A percentile compares a stretch with the other conserved stretches of the same genome.
These are phyloP conservation scores for Hydraecia micacea DNA, from an alignment of 2,888 invertebrate genomes.

Conservation along the genomic window DNA sequence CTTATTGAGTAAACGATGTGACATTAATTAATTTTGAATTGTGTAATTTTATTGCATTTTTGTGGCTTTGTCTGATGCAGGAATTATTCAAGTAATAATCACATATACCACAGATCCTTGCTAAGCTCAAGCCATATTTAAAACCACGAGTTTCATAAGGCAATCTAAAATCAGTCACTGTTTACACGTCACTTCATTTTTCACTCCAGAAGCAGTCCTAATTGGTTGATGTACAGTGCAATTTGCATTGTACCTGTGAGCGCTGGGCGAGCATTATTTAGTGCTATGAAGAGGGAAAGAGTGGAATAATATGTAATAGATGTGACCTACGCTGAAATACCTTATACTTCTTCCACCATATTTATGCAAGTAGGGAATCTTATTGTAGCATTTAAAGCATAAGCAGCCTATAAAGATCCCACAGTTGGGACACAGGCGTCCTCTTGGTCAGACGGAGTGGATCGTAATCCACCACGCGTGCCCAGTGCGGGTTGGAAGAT, in stretches of 20 bases:
- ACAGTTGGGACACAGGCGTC: background rate
- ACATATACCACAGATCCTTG: too few relatives aligned
- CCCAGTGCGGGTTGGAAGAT: background rate
- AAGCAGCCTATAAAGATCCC: background rate
- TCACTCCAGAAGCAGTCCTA: slow-evolving; percentile 21
- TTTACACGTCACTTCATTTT: slow-evolving; percentile 6
- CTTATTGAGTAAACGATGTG: too few relatives aligned
- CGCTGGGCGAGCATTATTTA: slow-evolving; percentile 18
- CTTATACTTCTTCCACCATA: background rate
- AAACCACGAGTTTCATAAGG: slow-evolving; percentile 8
- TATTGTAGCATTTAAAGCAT: background rate
- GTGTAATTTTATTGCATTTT: background rate
- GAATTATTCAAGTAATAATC: background rate
- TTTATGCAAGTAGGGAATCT: background rate
- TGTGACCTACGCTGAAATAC: background rate
- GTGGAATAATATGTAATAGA: slow-evolving; percentile 4
- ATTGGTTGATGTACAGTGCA: slow-evolving; percentile 9
- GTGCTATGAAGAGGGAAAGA: background rate
- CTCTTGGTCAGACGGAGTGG: background rate
- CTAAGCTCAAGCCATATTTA: background rate
- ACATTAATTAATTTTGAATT: background rate
- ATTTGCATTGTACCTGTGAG: slow-evolving; percentile 11
- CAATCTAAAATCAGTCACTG: slow-evolving; percentile 23
- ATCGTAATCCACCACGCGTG: background rate
- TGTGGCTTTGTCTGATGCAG: background rate